These are phyloP conservation scores for Polyommatus iphigenia DNA, from an alignment of 2,888 invertebrate species.

Conservation along the genomic window DNA sequence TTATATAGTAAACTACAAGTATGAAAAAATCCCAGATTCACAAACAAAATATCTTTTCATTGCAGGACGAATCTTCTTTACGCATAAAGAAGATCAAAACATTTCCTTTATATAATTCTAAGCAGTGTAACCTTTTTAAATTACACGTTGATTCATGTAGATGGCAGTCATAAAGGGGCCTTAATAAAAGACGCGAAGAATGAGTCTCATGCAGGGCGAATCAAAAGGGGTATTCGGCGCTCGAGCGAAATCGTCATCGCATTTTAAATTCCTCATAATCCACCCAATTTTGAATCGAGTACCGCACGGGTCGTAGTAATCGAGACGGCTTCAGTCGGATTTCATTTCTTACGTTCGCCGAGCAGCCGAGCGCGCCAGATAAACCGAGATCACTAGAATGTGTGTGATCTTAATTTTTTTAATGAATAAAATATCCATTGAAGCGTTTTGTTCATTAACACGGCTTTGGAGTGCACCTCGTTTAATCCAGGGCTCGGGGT, in stretches of 20 bases:
- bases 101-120: not conserved
- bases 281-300: constrained; percentile 75
- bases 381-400: constrained; percentile 46
- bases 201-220: constrained; percentile 46
- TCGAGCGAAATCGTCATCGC: constrained; percentile 78
- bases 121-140: constrained; percentile 5
- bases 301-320: constrained; percentile 70
- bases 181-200: constrained; percentile 38
- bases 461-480: constrained; percentile 48
- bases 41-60: not conserved
- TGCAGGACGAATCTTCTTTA: not conserved
- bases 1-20: not conserved
- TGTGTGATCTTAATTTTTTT: constrained; percentile 40
- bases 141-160: not conserved
- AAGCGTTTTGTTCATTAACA: constrained; percentile 42
- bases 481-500: constrained; percentile 63
- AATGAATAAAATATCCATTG: constrained; percentile 43
- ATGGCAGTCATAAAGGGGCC: constrained; percentile 28
- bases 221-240: constrained; percentile 63
- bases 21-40: not conserved
- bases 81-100: not conserved
- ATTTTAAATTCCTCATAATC: constrained; percentile 79
- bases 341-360: constrained; percentile 64
- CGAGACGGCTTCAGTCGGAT: constrained; percentile 75
- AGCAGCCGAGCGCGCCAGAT: constrained; percentile 51